A percentile compares a stretch with the other conserved stretches of the same genome.
Conservation (phyloP, 2,113 vertebrate genomes). For the Strix uralensis region DNA sequence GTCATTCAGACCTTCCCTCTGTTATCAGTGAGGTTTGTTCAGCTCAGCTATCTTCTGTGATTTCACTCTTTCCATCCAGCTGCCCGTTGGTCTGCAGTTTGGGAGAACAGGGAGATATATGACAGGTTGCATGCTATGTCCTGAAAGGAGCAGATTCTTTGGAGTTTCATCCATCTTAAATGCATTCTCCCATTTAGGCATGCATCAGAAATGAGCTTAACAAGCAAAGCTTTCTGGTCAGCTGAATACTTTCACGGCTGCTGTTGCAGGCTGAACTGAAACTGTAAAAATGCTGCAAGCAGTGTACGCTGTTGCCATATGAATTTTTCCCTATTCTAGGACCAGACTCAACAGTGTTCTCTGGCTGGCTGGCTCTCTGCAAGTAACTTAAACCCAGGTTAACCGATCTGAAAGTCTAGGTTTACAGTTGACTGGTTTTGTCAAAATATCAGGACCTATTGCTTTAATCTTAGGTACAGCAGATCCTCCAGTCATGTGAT, state of each 20-base stretch:
- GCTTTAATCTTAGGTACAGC: neutral
- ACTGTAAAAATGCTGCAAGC: neutral
- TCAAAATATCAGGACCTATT: neutral
- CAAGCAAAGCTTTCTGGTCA: neutral
- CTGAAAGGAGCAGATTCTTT: neutral
- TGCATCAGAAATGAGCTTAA: neutral
- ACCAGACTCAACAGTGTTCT: neutral
- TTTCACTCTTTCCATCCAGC: neutral
- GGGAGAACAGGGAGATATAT: neutral
- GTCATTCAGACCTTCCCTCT: neutral
- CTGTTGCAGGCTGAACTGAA: neutral
- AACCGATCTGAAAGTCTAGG: neutral
- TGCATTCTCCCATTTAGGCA: neutral
- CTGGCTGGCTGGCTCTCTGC: neutral
- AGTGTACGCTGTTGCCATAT: neutral
- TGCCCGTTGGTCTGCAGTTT: neutral
- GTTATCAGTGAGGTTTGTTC: neutral
- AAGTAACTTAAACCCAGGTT: neutral
- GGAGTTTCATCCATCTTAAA: neutral
- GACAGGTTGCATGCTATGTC: neutral
- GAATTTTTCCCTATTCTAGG: neutral
- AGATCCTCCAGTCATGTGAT: neutral
- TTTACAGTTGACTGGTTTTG: neutral
- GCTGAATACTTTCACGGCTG: neutral
- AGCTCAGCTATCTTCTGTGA: neutral